A percentile compares a stretch with the other conserved stretches of the same genome.
Conservation (phyloP, 1,140 invertebrate species). For the Olivierus martensii region DNA sequence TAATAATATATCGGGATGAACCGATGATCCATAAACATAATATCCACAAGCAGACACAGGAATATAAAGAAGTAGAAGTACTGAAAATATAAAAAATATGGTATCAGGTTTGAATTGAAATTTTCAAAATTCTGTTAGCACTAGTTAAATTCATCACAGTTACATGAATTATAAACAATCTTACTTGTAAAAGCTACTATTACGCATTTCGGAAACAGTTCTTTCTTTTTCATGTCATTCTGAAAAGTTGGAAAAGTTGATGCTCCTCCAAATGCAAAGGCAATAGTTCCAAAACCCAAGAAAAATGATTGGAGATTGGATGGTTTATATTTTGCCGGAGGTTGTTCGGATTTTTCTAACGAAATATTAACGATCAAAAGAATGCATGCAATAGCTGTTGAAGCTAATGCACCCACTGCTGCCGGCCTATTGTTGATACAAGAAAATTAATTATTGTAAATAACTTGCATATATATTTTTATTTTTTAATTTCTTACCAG, state of each 20-base stretch:
- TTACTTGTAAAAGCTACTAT: slow-evolving; percentile 38
- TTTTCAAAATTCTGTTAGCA: too few relatives aligned
- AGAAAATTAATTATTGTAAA: neutral
- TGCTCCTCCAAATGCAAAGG: slow-evolving; percentile 51
- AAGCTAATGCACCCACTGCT: slow-evolving; percentile 40
- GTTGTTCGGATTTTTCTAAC: slow-evolving; percentile 28
- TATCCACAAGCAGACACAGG: slow-evolving; percentile 42
- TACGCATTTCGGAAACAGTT: slow-evolving; percentile 39
- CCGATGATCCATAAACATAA: slow-evolving; percentile 41
- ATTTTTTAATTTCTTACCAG: slow-evolving; percentile 39
- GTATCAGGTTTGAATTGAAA: too few relatives aligned
- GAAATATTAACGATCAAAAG: slow-evolving; percentile 37
- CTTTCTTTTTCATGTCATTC: slow-evolving; percentile 47
- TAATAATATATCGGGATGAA: slow-evolving; percentile 38
- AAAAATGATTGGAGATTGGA: slow-evolving; percentile 37
- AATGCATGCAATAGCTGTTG: slow-evolving; percentile 41
- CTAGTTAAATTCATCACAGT: neutral
- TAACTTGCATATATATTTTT: too few relatives aligned
- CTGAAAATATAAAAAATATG: slow-evolving; percentile 34
- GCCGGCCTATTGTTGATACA: slow-evolving; percentile 29
- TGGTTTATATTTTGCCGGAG: slow-evolving; percentile 3
- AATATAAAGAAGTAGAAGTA: slow-evolving; percentile 41
- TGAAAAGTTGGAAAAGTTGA: slow-evolving; percentile 54
- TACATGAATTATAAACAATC: neutral
- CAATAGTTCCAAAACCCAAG: slow-evolving; percentile 45